Percentiles rank a stretch among this genome's conserved stretches.
Conservation (phyloP, 2,797 vertebrate genomes). For the Diplodus sargus region DNA sequence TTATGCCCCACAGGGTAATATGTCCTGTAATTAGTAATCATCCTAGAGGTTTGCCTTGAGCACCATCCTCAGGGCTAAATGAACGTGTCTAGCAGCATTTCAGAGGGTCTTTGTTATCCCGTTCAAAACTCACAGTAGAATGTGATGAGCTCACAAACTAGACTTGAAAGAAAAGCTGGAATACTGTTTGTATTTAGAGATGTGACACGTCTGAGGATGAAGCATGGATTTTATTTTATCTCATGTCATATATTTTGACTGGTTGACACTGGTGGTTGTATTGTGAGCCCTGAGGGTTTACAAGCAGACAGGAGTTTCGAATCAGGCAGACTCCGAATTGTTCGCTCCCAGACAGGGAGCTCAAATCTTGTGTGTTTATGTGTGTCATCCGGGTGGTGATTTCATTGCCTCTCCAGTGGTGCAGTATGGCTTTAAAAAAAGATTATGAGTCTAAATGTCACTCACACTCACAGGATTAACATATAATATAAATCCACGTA, state of each 20-base stretch:
- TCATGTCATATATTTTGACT: not conserved
- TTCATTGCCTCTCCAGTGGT: constrained; percentile 2
- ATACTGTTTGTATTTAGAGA: not conserved
- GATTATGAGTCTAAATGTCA: constrained; percentile 5
- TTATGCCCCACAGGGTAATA: not conserved
- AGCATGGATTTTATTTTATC: not conserved
- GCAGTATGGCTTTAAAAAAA: constrained; percentile 1
- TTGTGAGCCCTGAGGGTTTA: not conserved
- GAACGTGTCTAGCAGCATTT: not conserved
- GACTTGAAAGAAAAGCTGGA: not conserved
- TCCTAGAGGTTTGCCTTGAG: not conserved
- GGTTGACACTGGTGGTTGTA: not conserved
- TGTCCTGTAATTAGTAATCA: not conserved
- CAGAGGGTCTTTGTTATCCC: not conserved
- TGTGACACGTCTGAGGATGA: not conserved
- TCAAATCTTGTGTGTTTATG: not conserved
- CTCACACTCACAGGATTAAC: not conserved
- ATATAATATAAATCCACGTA: not conserved
- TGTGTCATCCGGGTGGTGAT: constrained; percentile 9
- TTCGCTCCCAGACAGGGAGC: not conserved
- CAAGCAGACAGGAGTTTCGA: constrained; percentile 1
- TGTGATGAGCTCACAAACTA: not conserved
- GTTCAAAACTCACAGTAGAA: not conserved
- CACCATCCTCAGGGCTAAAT: not conserved
- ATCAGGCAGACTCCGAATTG: not conserved